These are phyloP conservation scores for Protodeltote pygarga DNA, from an alignment of 2,888 invertebrate species.

Conservation along the genomic window DNA sequence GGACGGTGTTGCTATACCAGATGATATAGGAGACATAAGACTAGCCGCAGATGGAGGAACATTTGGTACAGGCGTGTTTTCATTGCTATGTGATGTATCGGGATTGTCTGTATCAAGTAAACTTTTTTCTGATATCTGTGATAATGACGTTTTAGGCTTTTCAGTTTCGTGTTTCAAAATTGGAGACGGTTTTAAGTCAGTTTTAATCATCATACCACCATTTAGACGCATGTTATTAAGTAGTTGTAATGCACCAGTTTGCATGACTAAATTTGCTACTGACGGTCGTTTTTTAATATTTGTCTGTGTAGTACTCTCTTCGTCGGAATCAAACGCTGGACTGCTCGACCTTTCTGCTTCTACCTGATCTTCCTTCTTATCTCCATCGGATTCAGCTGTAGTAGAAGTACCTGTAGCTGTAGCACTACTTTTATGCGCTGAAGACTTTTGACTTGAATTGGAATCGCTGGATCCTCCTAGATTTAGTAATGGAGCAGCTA, in stretches of 20 bases:
- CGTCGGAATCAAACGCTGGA: constrained; percentile 97
- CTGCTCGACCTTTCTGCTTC: constrained; percentile 95
- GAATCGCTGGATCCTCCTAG: constrained; percentile 86
- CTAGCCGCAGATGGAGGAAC: constrained; percentile 69
- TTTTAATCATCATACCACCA: constrained; percentile 82
- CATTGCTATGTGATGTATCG: constrained; percentile 67
- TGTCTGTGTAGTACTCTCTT: constrained; percentile 91
- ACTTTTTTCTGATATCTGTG: constrained; percentile 89
- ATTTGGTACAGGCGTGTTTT: constrained; percentile 66
- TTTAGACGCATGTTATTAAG: constrained; percentile 86
- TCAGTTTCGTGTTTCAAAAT: constrained; percentile 72
- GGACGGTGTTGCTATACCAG: constrained; percentile 78
- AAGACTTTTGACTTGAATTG: constrained; percentile 88
- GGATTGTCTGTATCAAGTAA: constrained; percentile 88
- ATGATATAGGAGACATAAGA: constrained; percentile 75
- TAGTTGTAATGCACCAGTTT: constrained; percentile 87
- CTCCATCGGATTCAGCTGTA: constrained; percentile 81
- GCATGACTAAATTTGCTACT: constrained; percentile 90
- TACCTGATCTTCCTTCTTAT: constrained; percentile 81
- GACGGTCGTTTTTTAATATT: constrained; percentile 88
- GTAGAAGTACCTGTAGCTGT: constrained; percentile 87
- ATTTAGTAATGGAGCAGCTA: constrained; percentile 75
- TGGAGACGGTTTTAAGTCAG: constrained; percentile 72
- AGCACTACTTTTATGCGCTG: constrained; percentile 86
- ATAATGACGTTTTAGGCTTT: constrained; percentile 81